Percentiles rank a stretch among this genome's conserved stretches.
phyloP scores from a whole-genome alignment of 2,113 vertebrate genomes.

The Polypterus senegalus region DNA sequence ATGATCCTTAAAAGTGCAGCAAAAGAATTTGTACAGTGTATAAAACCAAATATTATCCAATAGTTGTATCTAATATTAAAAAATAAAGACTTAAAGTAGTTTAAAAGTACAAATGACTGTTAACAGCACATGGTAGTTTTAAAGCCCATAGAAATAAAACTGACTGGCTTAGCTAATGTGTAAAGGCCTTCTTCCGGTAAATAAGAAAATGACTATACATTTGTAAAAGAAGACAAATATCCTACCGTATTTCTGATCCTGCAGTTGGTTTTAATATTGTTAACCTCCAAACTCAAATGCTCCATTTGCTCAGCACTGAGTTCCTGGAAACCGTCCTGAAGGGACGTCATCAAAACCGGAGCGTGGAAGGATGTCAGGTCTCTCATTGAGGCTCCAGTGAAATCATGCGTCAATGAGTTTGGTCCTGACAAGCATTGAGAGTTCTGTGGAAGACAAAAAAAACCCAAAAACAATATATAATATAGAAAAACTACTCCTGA shows the following conservation, averaged over 20 bases:
- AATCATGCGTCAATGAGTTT: slow-evolving; percentile 58
- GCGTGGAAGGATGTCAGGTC: slow-evolving; percentile 41
- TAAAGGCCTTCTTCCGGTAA: no score
- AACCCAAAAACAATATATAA: neutral
- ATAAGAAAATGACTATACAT: no score
- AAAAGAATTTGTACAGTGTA: no score
- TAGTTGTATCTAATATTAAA: no score
- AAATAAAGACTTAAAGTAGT: no score
- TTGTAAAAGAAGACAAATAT: neutral
- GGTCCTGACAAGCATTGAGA: slow-evolving; percentile 67
- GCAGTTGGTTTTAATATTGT: slow-evolving; percentile 55
- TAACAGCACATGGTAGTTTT: no score
- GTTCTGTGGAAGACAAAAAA: slow-evolving; percentile 44
- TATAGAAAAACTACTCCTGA: no score
- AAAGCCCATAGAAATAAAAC: no score
- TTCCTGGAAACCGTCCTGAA: slow-evolving; percentile 67
- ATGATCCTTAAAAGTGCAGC: no score
- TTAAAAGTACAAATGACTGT: no score
- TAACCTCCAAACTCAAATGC: slow-evolving; percentile 57
- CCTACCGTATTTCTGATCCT: slow-evolving; percentile 57
- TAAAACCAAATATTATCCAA: no score
- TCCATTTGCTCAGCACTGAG: slow-evolving; percentile 61
- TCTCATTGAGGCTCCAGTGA: slow-evolving; percentile 39
- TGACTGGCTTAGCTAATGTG: no score
- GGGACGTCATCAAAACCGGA: slow-evolving; percentile 51